Conservation (phyloP, 2,797 vertebrate genomes). For the Darevskia mixta region DNA sequence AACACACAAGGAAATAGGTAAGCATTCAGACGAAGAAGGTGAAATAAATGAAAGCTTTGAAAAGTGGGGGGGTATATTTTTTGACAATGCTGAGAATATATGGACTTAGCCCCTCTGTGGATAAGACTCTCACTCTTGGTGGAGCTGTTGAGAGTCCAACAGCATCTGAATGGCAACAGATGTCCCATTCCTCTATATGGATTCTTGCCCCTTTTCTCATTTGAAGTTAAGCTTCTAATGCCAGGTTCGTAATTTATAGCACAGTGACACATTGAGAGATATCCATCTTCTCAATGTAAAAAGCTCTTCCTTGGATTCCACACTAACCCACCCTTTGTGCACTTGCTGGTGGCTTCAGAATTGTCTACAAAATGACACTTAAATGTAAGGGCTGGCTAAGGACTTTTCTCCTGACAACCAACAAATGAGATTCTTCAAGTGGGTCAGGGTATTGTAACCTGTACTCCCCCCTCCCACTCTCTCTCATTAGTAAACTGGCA, state of each 20-base stretch:
- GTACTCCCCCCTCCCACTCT: too few species aligned
- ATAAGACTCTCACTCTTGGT: too few species aligned
- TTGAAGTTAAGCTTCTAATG: slow-evolving; percentile 51
- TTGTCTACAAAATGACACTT: slow-evolving; percentile 34
- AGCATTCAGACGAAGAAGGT: too few species aligned
- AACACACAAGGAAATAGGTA: too few species aligned
- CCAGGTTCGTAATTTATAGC: slow-evolving; percentile 52
- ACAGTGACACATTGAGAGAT: slow-evolving; percentile 57
- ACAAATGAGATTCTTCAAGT: slow-evolving; percentile 11
- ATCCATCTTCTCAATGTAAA: slow-evolving; percentile 53
- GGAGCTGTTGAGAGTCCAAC: too few species aligned
- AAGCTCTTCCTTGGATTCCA: neutral
- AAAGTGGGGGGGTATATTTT: too few species aligned
- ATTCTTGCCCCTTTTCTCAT: neutral
- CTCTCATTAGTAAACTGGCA: neutral
- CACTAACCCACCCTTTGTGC: neutral
- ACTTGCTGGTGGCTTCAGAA: slow-evolving; percentile 33
- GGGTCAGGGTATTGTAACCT: neutral
- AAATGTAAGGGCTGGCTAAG: slow-evolving; percentile 22
- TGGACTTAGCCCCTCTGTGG: too few species aligned
- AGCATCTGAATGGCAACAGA: too few species aligned
- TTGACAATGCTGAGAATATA: too few species aligned
- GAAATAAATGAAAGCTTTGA: too few species aligned
- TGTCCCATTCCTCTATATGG: too few species aligned
- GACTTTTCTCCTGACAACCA: neutral